Conservation (phyloP, 2,797 vertebrate genomes). For the Xiphorhynchus erythropygius region DNA sequence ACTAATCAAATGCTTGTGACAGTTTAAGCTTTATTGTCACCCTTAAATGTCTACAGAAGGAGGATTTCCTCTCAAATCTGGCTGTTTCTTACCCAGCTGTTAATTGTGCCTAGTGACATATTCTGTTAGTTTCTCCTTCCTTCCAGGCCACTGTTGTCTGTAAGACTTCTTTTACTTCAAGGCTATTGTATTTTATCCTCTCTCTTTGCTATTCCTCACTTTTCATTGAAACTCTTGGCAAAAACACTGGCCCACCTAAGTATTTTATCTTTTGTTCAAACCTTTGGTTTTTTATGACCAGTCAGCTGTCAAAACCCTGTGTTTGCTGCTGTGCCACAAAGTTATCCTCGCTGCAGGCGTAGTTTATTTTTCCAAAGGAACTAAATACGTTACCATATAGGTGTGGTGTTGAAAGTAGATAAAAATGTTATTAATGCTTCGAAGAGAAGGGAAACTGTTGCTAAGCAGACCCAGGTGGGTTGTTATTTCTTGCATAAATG, state of each 20-base stretch:
- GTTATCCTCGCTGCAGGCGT: neutral
- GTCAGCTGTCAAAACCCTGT: neutral
- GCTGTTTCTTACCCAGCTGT: neutral
- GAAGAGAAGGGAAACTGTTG: neutral
- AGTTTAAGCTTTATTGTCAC: constrained; percentile 33
- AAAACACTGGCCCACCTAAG: neutral
- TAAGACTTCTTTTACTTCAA: neutral
- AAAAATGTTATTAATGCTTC: neutral
- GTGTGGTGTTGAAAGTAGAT: neutral
- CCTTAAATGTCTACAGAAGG: constrained; percentile 28
- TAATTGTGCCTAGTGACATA: neutral
- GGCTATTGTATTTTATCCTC: neutral
- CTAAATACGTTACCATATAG: neutral
- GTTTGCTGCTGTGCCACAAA: neutral
- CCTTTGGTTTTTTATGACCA: constrained; percentile 5
- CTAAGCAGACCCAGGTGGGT: neutral
- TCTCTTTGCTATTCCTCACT: neutral
- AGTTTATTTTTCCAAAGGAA: neutral
- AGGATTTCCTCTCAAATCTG: constrained; percentile 36
- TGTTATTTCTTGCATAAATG: neutral
- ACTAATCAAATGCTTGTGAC: constrained; percentile 14
- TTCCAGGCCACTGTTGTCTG: neutral
- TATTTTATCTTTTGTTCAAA: neutral
- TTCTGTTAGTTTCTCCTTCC: neutral
- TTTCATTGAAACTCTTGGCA: neutral